Evolutionary conservation across 2,113 vertebrate species (phyloP), one percentile per base, ranked within the genome.

Genomic region (Eonycteris spelaea): DNA sequence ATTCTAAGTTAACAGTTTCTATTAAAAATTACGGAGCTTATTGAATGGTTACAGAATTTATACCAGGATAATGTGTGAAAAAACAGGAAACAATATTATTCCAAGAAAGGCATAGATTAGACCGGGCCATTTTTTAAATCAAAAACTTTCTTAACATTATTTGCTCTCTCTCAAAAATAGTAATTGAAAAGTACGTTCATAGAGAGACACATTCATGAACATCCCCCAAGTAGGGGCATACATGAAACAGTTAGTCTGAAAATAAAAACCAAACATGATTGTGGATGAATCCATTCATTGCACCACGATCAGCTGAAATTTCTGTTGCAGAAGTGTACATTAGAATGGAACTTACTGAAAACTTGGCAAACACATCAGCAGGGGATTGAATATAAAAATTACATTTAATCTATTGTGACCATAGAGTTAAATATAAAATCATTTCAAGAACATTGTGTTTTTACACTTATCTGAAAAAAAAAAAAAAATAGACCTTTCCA

Each of bases 341-440:
- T 85, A 43, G 82, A 91, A 68, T 13, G n/a, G 73, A 0, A 61
- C 22, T 97, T 95, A 94, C 79, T 96, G 53, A 7, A 87, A 16
- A 59, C 1, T 43, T 55, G 16, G 43, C 40, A 97, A 96, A 86
- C 0, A 80, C 10, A 35, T 75, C 93, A 51, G 13, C 61, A 96
- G 96, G 96, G 30, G 28, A 68, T 53, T 73, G 85, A 88, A 86
- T 84, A 59, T 96, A 96, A 97, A 89, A 96, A 55, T 51, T 90
- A 61, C 0, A 0, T 67, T 93, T 97, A 94, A 94, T 95, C 82
- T 95, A 30, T 91, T 96, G 30, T 96, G 93, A 95, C 71, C 55
- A 63, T 97, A 85, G 61, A 91, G 51, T 92, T 95, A 91, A 45
- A 71, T 95, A 67, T 85, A 94, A 97, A 92, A 94, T 97, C 19